These are phyloP conservation scores for Hyles lineata DNA, from an alignment of 2,888 invertebrate species.

Conservation along the genomic window DNA sequence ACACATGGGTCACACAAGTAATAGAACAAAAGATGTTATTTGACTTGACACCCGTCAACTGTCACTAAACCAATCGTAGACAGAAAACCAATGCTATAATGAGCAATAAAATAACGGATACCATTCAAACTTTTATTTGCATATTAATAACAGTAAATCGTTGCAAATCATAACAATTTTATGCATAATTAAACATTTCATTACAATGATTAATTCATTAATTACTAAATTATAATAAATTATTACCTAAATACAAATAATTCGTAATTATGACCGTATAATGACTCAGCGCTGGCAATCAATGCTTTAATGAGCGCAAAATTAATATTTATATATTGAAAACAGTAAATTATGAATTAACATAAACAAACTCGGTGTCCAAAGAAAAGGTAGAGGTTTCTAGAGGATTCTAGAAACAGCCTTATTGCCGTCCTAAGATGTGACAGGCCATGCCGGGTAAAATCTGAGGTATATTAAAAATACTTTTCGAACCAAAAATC, in stretches of 20 bases:
- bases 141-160: not conserved
- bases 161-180: not conserved
- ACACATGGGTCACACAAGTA: too few species aligned
- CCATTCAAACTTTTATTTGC: slow-evolving; percentile 14
- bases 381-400: too few species aligned
- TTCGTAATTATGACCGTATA: not conserved
- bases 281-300: not conserved
- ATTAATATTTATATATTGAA: not conserved
- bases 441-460: too few species aligned
- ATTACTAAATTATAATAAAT: not conserved
- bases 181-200: not conserved
- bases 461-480: too few species aligned
- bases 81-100: too few species aligned
- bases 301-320: not conserved
- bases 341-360: not conserved
- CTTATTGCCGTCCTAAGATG: too few species aligned
- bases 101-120: not conserved
- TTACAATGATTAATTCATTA: not conserved
- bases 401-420: too few species aligned
- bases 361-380: not conserved
- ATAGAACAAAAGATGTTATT: too few species aligned
- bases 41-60: too few species aligned
- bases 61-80: too few species aligned
- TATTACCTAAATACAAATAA: not conserved
- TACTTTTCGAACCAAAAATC: too few species aligned